Conservation (phyloP, 2,888 invertebrate genomes). For the Hypena proboscidalis region DNA sequence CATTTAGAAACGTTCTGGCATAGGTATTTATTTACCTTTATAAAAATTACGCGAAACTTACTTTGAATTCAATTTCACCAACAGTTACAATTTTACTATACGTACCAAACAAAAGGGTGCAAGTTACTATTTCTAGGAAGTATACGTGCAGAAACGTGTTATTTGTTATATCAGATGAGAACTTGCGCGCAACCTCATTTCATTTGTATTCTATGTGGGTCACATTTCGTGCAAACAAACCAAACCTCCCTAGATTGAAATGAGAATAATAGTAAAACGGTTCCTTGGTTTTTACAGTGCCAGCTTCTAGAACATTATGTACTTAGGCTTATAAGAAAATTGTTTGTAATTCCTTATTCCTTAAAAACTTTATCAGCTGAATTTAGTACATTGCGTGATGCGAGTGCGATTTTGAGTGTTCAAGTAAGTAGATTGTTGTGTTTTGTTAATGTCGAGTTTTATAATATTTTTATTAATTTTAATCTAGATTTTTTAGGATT, state of each 20-base stretch:
- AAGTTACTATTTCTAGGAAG: constrained; percentile 15
- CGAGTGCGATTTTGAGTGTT: too few relatives aligned
- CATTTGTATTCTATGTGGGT: constrained; percentile 50
- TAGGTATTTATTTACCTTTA: too few relatives aligned
- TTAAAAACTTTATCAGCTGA: background rate
- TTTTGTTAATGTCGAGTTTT: too few relatives aligned
- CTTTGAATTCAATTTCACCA: too few relatives aligned
- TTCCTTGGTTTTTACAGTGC: constrained; percentile 26
- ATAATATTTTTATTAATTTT: too few relatives aligned
- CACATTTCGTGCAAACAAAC: constrained; percentile 47
- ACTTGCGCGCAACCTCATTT: constrained; percentile 39
- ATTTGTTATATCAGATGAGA: constrained; percentile 40
- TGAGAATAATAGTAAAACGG: constrained; percentile 36
- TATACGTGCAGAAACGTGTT: constrained; percentile 34
- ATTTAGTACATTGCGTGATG: background rate
- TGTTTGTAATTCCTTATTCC: constrained; percentile 1
- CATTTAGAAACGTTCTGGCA: too few relatives aligned
- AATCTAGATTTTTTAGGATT: too few relatives aligned
- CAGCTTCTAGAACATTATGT: constrained; percentile 4
- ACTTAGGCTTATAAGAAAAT: constrained; percentile 4
- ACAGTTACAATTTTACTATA: too few relatives aligned
- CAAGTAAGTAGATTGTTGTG: too few relatives aligned
- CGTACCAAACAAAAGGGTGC: constrained; percentile 9
- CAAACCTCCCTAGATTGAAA: constrained; percentile 47
- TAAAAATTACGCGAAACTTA: too few relatives aligned